These are phyloP conservation scores for Bubo bubo DNA, from an alignment of 2,113 vertebrate genomes.

Conservation along the genomic window DNA sequence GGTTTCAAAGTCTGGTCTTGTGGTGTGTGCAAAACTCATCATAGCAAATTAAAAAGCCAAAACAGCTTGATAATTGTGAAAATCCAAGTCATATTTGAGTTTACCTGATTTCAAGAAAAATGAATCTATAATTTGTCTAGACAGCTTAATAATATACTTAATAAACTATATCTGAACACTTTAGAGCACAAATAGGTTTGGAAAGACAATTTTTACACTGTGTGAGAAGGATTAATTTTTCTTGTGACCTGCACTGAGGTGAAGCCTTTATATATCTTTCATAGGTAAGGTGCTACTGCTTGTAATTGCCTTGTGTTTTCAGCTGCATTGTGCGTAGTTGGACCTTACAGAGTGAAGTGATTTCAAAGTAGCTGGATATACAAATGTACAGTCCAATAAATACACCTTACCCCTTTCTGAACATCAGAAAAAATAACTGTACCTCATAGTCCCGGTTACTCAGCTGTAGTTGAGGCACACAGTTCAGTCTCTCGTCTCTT, in stretches of 20 bases:
- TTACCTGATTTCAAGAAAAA: background rate
- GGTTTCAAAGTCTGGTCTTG: background rate
- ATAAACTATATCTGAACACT: background rate
- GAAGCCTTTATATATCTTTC: background rate
- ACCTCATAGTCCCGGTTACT: background rate
- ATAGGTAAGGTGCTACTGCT: background rate
- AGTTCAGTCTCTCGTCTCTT: background rate
- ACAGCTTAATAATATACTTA: background rate
- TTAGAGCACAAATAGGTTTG: background rate
- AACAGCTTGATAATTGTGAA: background rate
- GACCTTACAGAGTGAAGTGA: background rate
- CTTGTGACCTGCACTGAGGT: fast-evolving
- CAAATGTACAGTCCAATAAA: background rate
- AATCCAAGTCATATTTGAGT: background rate
- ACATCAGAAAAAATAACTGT: background rate
- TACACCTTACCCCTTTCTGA: background rate
- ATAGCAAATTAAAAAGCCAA: background rate
- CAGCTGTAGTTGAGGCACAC: fast-evolving
- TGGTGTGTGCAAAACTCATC: fast-evolving
- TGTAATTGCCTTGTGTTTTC: background rate
- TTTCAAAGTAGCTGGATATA: background rate
- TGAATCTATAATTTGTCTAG: background rate
- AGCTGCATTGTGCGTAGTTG: background rate
- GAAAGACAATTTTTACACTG: background rate
- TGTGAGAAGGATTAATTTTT: background rate